These are phyloP conservation scores for Cryptoblepharus egeriae DNA, from an alignment of 2,797 vertebrate genomes.

Conservation along the genomic window DNA sequence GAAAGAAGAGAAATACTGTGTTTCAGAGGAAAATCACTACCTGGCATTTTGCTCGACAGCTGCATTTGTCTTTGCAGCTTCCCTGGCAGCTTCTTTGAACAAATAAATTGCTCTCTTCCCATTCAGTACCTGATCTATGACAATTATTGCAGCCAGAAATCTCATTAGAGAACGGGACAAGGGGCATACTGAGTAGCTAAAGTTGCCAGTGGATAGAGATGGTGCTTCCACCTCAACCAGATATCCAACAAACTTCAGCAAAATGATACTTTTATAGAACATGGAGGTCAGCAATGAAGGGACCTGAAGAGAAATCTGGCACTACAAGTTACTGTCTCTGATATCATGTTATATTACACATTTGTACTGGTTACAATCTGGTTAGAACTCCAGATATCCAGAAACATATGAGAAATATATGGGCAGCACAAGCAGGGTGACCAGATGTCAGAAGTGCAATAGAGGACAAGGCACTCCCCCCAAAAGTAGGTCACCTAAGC, in stretches of 20 bases:
- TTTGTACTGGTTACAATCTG: no score
- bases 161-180: conserved; percentile 12
- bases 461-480: no score
- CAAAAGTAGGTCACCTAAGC: no score
- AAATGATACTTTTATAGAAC: background rate
- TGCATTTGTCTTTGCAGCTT: conserved; percentile 23
- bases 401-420: no score
- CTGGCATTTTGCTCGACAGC: background rate
- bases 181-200: background rate
- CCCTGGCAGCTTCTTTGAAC: background rate
- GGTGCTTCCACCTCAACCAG: background rate
- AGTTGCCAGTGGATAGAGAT: background rate
- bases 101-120: conserved; percentile 2
- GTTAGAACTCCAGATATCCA: no score
- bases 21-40: background rate
- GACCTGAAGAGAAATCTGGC: background rate
- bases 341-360: background rate
- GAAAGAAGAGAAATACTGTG: background rate
- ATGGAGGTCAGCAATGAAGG: background rate
- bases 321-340: background rate
- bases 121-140: background rate
- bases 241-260: background rate
- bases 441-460: no score
- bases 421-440: no score
- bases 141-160: background rate